Evolutionary conservation across 92 coral and sea anemone species (phyloP).

Genomic region (Heteractis magnifica): DNA sequence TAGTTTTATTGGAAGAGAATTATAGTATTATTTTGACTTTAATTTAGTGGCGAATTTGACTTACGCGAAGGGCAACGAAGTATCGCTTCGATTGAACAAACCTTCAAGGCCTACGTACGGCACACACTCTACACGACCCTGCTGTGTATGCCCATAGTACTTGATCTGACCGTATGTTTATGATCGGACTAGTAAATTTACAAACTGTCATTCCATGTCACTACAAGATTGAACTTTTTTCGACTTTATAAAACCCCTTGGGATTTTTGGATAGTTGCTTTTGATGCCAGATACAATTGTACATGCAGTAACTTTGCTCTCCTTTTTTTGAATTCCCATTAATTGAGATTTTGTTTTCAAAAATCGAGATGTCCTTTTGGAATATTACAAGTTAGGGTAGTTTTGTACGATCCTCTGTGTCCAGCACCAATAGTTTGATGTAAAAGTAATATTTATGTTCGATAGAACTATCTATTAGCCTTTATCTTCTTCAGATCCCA

Average conservation of each 20-base stretch:
- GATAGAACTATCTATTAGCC: background rate
- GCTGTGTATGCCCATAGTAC: conserved; percentile 17
- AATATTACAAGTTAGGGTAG: background rate
- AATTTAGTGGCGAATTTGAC: background rate
- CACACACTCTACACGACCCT: too few relatives aligned
- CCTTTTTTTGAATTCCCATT: background rate
- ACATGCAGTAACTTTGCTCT: background rate
- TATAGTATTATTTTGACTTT: conserved; percentile 2
- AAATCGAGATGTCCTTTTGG: background rate
- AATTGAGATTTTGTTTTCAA: background rate
- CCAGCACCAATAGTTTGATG: background rate
- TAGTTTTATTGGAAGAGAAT: background rate
- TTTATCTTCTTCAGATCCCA: conserved; percentile 3
- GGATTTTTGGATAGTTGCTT: background rate
- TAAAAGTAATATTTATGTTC: background rate
- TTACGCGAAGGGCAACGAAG: background rate
- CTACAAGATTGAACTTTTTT: background rate
- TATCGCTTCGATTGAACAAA: conserved; percentile 1
- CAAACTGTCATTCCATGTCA: background rate
- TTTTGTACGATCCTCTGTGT: background rate
- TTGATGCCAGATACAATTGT: background rate
- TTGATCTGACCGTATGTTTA: conserved; percentile 16
- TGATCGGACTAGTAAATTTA: conserved; percentile 37
- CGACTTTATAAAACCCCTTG: conserved; percentile 5
- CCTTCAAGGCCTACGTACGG: background rate